Percentiles rank a stretch among this genome's conserved stretches.
These are phyloP conservation scores for Salarias fasciatus DNA, from an alignment of 2,797 vertebrate species.

Conservation along the genomic window DNA sequence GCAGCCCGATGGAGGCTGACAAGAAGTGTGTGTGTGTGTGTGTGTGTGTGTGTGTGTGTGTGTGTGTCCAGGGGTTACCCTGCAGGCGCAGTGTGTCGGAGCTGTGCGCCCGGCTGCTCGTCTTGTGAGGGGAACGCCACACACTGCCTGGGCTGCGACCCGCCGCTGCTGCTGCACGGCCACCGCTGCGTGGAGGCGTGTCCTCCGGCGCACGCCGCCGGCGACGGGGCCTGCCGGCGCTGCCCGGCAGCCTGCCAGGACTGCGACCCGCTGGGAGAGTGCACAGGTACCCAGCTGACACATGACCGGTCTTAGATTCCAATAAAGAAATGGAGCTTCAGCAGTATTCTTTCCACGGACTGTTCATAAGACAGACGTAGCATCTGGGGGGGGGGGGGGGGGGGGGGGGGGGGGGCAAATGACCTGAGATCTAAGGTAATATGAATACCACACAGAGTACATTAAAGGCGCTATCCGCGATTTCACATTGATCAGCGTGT, in stretches of 20 bases:
- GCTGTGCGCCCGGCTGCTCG: constrained; percentile 80
- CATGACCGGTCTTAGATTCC: too few species aligned
- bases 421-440: too few species aligned
- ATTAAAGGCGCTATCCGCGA: too few species aligned
- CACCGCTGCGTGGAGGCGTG: constrained; percentile 83
- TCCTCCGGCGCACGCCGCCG: constrained; percentile 77
- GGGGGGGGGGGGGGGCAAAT: too few species aligned
- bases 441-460: too few species aligned
- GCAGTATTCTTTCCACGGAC: too few species aligned
- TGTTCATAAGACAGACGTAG: too few species aligned
- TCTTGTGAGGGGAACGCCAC: constrained; percentile 84
- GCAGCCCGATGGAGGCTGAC: too few species aligned
- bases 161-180: constrained; percentile 82
- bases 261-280: constrained; percentile 81
- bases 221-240: constrained; percentile 83
- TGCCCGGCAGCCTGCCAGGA: constrained; percentile 86
- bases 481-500: too few species aligned
- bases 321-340: too few species aligned
- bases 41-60: not conserved
- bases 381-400: too few species aligned
- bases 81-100: constrained; percentile 76
- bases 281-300: constrained; percentile 88
- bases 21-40: not conserved
- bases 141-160: constrained; percentile 85
- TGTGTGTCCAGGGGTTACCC: constrained; percentile 69